These are phyloP conservation scores for Apostichopus californicus DNA, from an alignment of 35 echinoderm and acorn worm species.

Conservation along the genomic window DNA sequence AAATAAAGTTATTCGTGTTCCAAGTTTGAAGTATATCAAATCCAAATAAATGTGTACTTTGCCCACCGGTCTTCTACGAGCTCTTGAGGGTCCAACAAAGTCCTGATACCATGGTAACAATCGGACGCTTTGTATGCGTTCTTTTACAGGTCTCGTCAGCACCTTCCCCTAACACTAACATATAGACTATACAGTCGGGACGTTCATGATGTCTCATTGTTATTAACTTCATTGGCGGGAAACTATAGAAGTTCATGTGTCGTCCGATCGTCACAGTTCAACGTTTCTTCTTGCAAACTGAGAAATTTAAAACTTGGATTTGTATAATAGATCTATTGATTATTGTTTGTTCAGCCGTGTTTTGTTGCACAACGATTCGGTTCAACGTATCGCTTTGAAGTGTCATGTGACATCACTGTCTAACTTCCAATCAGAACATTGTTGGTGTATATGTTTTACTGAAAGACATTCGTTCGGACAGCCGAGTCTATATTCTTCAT, in stretches of 20 bases:
- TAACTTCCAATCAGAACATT: not conserved
- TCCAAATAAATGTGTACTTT: not conserved
- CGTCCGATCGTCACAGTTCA: not conserved
- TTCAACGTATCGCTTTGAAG: not conserved
- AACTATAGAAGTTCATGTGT: not conserved
- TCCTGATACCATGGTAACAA: not conserved
- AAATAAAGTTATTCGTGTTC: not conserved
- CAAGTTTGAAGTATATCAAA: slow-evolving; percentile 1
- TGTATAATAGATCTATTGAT: not conserved
- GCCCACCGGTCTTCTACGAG: not conserved
- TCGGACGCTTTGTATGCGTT: not conserved
- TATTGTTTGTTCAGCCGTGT: not conserved
- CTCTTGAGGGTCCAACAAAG: not conserved
- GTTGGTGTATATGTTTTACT: too few species aligned
- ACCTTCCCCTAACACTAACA: too few species aligned
- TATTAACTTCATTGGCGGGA: not conserved
- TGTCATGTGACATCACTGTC: not conserved
- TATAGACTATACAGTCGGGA: not conserved
- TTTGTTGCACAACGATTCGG: not conserved
- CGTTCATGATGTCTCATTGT: not conserved
- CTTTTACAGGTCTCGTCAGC: not conserved
- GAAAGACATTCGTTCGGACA: too few species aligned
- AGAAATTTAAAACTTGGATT: not conserved
- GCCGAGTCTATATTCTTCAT: too few species aligned
- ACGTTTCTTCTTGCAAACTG: not conserved